phyloP scores from a whole-genome alignment of 2,797 vertebrate species.

The Buphagus erythrorhynchus region DNA sequence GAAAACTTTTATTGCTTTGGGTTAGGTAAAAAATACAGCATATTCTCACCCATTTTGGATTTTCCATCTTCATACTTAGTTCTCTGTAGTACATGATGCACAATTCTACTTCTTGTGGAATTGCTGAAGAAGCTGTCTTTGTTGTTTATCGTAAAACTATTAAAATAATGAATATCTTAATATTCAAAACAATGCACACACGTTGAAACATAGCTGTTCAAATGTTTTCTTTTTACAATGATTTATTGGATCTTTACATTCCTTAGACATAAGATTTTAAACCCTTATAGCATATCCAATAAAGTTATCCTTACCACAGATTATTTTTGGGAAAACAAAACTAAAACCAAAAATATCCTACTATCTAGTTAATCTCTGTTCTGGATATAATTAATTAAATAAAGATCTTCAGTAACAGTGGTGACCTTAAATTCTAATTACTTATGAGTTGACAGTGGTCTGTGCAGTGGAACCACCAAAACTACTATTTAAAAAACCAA shows the following conservation, averaged over 20 bases:
- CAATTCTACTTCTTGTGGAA: constrained; percentile 94
- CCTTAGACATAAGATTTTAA: neutral
- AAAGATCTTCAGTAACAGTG: neutral
- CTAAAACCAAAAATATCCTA: neutral
- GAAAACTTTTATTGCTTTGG: neutral
- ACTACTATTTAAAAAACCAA: neutral
- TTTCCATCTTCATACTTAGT: constrained; percentile 98
- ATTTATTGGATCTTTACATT: neutral
- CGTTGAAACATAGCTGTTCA: neutral
- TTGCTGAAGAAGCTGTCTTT: constrained; percentile 98
- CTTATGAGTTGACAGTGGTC: neutral
- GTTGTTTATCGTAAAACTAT: constrained; percentile 97
- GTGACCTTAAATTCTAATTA: neutral
- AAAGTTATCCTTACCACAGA: neutral
- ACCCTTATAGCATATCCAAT: neutral
- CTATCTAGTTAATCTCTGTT: neutral
- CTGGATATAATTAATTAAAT: neutral
- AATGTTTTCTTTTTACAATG: neutral
- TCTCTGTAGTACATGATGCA: constrained; percentile 95
- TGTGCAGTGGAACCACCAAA: neutral
- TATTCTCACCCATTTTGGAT: constrained; percentile 93
- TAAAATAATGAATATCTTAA: constrained; percentile 19
- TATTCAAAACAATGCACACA: neutral
- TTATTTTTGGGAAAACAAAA: neutral
- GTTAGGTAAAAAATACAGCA: neutral